A percentile compares a stretch with the other conserved stretches of the same genome.
Evolutionary conservation across 2,113 vertebrate species (phyloP).

Genomic region (Tachuris rubrigastra): DNA sequence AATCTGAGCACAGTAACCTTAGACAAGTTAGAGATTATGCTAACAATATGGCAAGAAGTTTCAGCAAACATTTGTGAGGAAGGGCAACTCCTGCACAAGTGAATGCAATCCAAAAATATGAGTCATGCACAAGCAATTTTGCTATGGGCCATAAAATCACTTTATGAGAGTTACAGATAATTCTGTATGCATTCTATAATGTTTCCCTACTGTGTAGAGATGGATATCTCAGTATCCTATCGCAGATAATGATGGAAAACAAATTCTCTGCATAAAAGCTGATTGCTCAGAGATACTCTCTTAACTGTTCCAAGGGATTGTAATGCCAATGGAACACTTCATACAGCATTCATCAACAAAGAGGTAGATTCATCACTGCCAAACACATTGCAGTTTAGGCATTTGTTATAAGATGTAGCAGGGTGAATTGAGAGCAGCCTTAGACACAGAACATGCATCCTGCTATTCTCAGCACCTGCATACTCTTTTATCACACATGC

Average conservation of each 20-base stretch:
- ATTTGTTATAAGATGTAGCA: not conserved
- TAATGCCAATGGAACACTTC: conserved; percentile 19
- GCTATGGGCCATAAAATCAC: conserved; percentile 72
- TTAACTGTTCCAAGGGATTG: conserved; percentile 43
- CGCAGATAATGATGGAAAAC: conserved; percentile 70
- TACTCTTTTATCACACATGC: not conserved
- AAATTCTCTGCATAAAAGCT: conserved; percentile 70
- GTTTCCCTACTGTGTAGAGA: conserved; percentile 70
- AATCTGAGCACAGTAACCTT: conserved; percentile 57
- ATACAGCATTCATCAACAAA: conserved; percentile 11
- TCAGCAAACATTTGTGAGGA: conserved; percentile 56
- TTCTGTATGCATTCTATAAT: conserved; percentile 68
- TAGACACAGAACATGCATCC: not conserved
- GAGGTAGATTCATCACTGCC: conserved; percentile 39
- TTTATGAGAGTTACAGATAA: conserved; percentile 70
- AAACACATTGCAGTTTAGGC: conserved; percentile 17
- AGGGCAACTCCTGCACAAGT: conserved; percentile 61
- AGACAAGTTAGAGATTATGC: conserved; percentile 67
- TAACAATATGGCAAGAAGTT: conserved; percentile 60
- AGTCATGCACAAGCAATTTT: conserved; percentile 72
- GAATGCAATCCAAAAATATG: conserved; percentile 57
- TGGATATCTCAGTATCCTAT: conserved; percentile 61
- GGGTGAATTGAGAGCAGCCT: conserved; percentile 10
- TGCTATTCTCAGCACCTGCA: conserved; percentile 12
- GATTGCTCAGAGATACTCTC: conserved; percentile 64